Evolutionary conservation across 2,113 vertebrate species (phyloP).

Genomic region (Sardina pilchardus): DNA sequence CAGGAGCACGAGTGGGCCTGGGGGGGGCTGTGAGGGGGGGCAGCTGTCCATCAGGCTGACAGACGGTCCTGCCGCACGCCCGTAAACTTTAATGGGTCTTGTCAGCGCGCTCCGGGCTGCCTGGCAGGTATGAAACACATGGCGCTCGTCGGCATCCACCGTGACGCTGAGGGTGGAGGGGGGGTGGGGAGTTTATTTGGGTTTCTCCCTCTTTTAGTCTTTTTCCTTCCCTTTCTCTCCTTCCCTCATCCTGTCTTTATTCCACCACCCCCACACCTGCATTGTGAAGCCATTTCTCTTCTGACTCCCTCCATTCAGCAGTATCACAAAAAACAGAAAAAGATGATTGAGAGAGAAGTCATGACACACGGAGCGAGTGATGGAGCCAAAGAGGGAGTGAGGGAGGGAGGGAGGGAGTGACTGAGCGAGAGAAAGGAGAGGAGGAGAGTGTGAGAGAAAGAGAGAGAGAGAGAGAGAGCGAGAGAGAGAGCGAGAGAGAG

Average conservation of each 20-base stretch:
- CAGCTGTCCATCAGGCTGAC: conserved; percentile 66
- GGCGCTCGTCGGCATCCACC: conserved; percentile 27
- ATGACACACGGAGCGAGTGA: no score
- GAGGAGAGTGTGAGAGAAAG: not conserved
- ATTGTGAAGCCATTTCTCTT: not conserved
- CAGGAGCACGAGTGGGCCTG: not conserved
- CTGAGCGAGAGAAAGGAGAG: not conserved
- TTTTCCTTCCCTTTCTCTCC: not conserved
- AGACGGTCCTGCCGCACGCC: conserved; percentile 64
- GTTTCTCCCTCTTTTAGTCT: not conserved
- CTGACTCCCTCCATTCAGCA: not conserved
- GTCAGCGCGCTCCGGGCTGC: conserved; percentile 64
- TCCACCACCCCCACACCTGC: not conserved
- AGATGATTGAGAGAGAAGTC: not conserved
- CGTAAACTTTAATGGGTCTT: conserved; percentile 76
- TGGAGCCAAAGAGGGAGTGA: not conserved
- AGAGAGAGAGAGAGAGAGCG: not conserved
- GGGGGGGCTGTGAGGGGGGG: not conserved
- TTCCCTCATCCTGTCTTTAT: not conserved
- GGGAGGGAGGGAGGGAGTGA: not conserved
- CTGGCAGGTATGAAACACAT: conserved; percentile 61
- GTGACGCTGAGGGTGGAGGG: conserved; percentile 23
- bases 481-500: not conserved
- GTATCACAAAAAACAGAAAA: not conserved
- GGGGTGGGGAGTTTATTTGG: conserved; percentile 27